Evolutionary conservation across 2,888 invertebrate genomes (phyloP).

Genomic region (Patella ulyssiponensis): DNA sequence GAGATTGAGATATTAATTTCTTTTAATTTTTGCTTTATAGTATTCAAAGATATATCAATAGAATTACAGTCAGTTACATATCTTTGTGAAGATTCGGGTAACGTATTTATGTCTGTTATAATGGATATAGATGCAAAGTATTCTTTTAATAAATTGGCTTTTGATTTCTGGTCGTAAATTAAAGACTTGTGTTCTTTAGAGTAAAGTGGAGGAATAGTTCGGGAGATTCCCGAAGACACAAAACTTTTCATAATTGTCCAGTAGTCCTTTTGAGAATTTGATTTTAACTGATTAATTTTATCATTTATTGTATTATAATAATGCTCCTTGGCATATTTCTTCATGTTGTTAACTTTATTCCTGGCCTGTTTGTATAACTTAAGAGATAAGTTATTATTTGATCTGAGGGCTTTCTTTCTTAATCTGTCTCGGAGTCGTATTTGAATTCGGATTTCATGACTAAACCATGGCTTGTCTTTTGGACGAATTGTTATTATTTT

Average conservation of each 20-base stretch:
- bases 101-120: neutral
- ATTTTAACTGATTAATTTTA: neutral
- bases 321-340: neutral
- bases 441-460: neutral
- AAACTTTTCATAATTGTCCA: neutral
- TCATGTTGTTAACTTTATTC: neutral
- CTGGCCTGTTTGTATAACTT: neutral
- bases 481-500: neutral
- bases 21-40: neutral
- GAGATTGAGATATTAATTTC: neutral
- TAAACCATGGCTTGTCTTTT: neutral
- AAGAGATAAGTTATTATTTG: neutral
- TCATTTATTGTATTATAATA: slow-evolving; percentile 3
- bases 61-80: too few species aligned
- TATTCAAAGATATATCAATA: too few species aligned
- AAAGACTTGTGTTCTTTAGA: neutral
- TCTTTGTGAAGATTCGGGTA: neutral
- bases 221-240: neutral
- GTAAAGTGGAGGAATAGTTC: neutral
- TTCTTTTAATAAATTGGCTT: neutral
- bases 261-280: slow-evolving; percentile 1
- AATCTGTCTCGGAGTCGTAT: neutral
- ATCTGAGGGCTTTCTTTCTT: neutral
- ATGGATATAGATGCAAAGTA: neutral
- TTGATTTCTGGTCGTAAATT: neutral